Conservation (phyloP, 53 echinoderm and acorn worm species). For the Antedon mediterranea region DNA sequence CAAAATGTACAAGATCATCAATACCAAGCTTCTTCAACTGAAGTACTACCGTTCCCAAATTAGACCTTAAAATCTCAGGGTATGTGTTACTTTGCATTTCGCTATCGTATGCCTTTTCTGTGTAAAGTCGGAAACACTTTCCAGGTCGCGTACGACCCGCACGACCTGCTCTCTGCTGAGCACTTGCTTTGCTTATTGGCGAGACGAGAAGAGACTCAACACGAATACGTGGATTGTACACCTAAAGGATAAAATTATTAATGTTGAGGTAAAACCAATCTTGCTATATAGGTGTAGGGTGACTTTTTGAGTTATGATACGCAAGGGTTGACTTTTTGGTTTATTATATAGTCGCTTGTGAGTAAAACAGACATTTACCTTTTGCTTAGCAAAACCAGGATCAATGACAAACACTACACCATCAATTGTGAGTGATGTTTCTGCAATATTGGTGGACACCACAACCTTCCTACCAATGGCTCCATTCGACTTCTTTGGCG, state of each 20-base stretch:
- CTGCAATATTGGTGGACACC: conserved; percentile 88
- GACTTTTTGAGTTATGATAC: no score
- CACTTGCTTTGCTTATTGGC: conserved; percentile 92
- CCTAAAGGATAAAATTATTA: conserved; percentile 33
- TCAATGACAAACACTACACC: conserved; percentile 98
- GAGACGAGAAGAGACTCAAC: conserved; percentile 92
- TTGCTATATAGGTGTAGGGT: no score
- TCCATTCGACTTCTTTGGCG: conserved; percentile 79
- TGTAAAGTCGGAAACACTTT: conserved; percentile 95
- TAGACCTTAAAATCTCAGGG: conserved; percentile 89
- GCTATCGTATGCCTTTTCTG: conserved; percentile 68
- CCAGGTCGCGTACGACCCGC: conserved; percentile 91
- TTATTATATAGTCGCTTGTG: conserved; percentile 62
- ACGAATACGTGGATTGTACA: conserved; percentile 95
- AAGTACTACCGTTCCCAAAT: conserved; percentile 87
- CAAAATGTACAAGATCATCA: conserved; percentile 94
- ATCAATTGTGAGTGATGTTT: conserved; percentile 91
- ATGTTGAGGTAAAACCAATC: no score
- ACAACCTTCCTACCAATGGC: conserved; percentile 90
- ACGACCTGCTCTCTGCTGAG: conserved; percentile 95
- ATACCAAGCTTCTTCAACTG: conserved; percentile 98
- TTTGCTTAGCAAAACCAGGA: conserved; percentile 95
- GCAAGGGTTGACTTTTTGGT: not conserved
- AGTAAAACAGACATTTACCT: conserved; percentile 75
- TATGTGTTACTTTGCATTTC: conserved; percentile 99